phyloP scores from a whole-genome alignment of 2,888 invertebrate genomes.

The Sarcophaga variegata region DNA sequence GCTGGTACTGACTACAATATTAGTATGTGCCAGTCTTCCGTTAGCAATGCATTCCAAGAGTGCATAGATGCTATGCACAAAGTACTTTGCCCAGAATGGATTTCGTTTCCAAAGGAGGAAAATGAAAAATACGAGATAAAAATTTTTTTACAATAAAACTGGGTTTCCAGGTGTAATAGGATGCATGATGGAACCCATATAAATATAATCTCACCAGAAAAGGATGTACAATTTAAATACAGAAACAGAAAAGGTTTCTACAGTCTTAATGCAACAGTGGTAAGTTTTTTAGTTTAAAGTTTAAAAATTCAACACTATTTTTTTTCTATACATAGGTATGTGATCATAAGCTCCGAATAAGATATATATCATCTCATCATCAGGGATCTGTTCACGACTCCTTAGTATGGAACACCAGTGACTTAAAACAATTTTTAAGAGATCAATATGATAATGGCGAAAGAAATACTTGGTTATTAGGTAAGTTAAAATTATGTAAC shows the following conservation, averaged over 20 bases:
- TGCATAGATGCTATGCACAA: slow-evolving; percentile 15
- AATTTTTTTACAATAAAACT: slow-evolving; percentile 13
- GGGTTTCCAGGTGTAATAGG: background rate
- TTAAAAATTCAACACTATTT: background rate
- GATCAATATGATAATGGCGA: slow-evolving; percentile 16
- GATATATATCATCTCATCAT: slow-evolving; percentile 17
- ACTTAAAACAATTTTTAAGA: slow-evolving; percentile 15
- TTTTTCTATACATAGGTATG: too few relatives aligned
- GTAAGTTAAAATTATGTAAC: slow-evolving; percentile 14
- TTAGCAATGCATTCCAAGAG: slow-evolving; percentile 6
- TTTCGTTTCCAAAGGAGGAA: slow-evolving; percentile 9
- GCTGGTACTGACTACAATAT: background rate
- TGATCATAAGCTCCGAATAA: background rate
- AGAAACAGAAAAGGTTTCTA: slow-evolving; percentile 9
- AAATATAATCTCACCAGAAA: slow-evolving; percentile 24
- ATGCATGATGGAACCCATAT: slow-evolving; percentile 28
- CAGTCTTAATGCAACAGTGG: slow-evolving; percentile 15
- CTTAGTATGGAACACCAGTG: slow-evolving; percentile 20
- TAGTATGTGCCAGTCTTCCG: background rate
- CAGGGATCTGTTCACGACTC: background rate
- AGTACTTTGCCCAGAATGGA: background rate
- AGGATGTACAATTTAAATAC: slow-evolving; percentile 15
- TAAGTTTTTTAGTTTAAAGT: slow-evolving; percentile 2
- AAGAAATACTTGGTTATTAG: background rate
- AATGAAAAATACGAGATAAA: slow-evolving; percentile 4